phyloP scores from a whole-genome alignment of 2,888 invertebrate genomes.

The Smittia aterrima region DNA sequence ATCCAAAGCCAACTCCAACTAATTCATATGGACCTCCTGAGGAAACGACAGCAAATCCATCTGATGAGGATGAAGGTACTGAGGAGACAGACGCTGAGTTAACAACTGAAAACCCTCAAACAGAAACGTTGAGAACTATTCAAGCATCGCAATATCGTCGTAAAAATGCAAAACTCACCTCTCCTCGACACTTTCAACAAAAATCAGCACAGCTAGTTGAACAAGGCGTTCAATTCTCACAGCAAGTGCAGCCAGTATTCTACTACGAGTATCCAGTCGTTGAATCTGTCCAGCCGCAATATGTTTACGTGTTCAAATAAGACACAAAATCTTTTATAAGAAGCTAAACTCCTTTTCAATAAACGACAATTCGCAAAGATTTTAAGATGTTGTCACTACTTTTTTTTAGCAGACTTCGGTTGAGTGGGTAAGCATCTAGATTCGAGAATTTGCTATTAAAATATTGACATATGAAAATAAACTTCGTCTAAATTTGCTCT shows the following conservation, averaged over 20 bases:
- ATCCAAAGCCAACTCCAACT: slow-evolving; percentile 29
- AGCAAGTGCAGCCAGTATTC: slow-evolving; percentile 31
- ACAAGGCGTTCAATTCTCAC: not conserved
- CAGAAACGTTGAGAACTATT: slow-evolving; percentile 27
- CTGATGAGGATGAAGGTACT: not conserved
- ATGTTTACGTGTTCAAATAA: slow-evolving; percentile 31
- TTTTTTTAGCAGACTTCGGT: too few species aligned
- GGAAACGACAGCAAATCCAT: not conserved
- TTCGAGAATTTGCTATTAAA: too few species aligned
- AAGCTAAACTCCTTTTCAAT: too few species aligned
- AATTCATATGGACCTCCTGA: slow-evolving; percentile 24
- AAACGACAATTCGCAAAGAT: too few species aligned
- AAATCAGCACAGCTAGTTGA: not conserved
- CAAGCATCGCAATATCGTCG: slow-evolving; percentile 32
- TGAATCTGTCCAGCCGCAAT: slow-evolving; percentile 12
- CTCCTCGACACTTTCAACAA: not conserved
- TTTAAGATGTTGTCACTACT: too few species aligned
- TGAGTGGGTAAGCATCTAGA: too few species aligned
- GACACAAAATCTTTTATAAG: not conserved
- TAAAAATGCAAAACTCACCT: not conserved
- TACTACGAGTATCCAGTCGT: slow-evolving; percentile 24
- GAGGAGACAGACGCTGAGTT: not conserved
- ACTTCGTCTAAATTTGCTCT: too few species aligned
- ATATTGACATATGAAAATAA: too few species aligned
- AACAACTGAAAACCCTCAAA: slow-evolving; percentile 3